Conservation (phyloP, 2,888 invertebrate species). For the Leucania comma region DNA sequence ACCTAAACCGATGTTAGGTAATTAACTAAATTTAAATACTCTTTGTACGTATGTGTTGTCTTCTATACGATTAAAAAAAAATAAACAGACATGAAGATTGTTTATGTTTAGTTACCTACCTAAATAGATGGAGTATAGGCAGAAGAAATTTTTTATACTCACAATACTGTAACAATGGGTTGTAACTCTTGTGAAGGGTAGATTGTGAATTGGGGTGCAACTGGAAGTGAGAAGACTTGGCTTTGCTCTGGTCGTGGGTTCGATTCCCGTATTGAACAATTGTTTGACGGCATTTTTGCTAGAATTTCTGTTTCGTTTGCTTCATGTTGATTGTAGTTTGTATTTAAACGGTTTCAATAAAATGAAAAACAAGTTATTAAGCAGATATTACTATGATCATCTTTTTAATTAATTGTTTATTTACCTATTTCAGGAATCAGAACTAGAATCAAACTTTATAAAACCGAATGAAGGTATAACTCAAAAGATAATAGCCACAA, state of each 20-base stretch:
- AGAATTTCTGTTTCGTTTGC: neutral
- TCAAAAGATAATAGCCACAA: neutral
- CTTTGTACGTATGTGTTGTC: too few species aligned
- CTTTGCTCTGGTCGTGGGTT: neutral
- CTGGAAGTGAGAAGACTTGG: neutral
- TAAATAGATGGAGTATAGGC: too few species aligned
- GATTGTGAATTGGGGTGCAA: neutral
- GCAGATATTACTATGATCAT: too few species aligned
- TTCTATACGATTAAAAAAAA: too few species aligned
- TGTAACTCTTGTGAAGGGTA: neutral
- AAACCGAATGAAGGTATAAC: neutral
- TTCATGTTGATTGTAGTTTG: too few species aligned
- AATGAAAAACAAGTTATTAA: too few species aligned
- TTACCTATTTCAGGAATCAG: conserved; percentile 11
- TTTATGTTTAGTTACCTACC: too few species aligned
- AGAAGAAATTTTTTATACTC: neutral
- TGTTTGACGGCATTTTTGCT: neutral
- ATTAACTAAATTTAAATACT: too few species aligned
- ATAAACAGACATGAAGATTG: too few species aligned
- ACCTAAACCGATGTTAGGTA: too few species aligned
- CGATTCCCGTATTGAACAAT: neutral
- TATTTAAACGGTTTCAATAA: too few species aligned
- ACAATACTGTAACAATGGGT: neutral
- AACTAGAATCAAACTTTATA: neutral
- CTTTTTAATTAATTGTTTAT: neutral